A percentile compares a stretch with the other conserved stretches of the same genome.
These are phyloP conservation scores for Microchirus variegatus DNA, from an alignment of 2,797 vertebrate genomes.

Conservation along the genomic window DNA sequence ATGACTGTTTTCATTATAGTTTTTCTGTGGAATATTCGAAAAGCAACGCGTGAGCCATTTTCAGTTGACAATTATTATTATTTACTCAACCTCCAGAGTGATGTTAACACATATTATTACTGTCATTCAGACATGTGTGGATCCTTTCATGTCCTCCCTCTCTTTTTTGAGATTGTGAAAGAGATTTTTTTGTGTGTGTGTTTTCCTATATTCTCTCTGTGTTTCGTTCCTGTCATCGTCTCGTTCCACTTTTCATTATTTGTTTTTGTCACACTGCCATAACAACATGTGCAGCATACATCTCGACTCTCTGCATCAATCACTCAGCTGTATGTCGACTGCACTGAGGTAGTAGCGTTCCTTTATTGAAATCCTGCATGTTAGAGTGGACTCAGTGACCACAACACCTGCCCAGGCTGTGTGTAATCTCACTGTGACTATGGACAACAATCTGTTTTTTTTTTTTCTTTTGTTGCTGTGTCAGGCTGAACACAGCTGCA, in stretches of 20 bases:
- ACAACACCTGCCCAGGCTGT: constrained; percentile 19
- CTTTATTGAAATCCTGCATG: constrained; percentile 1
- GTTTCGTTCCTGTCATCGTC: background rate
- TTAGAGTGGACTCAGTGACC: constrained; percentile 6
- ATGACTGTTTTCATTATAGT: too few relatives aligned
- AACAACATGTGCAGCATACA: background rate
- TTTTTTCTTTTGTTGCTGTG: background rate
- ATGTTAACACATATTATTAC: background rate
- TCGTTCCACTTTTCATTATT: background rate
- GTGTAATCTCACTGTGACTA: constrained; percentile 14
- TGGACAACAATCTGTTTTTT: constrained; percentile 24
- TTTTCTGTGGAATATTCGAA: too few relatives aligned
- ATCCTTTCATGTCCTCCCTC: background rate
- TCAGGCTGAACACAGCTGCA: constrained; percentile 26
- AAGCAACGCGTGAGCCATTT: background rate
- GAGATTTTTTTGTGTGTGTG: background rate
- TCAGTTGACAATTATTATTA: background rate
- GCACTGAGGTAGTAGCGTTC: background rate
- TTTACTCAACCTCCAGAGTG: background rate
- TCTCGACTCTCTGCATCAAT: background rate
- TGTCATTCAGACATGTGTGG: background rate
- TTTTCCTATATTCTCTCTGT: background rate
- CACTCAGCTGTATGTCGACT: background rate
- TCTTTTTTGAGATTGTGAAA: background rate
- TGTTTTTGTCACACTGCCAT: background rate